These are phyloP conservation scores for Dendronephthya gigantea DNA, from an alignment of 64 coral and sea anemone genomes.

Conservation along the genomic window DNA sequence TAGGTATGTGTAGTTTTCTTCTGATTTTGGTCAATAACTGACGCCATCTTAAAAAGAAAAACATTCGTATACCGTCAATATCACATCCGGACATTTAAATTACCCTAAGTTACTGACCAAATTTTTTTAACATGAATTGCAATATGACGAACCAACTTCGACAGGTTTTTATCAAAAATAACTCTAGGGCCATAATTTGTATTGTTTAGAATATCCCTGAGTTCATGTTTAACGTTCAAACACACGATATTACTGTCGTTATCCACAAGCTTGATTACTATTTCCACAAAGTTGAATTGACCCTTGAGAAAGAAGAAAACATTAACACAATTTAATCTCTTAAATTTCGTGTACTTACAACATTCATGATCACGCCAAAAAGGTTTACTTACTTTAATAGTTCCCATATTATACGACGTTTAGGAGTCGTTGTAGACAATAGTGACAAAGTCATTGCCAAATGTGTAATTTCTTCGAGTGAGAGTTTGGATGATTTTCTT, in stretches of 20 bases:
- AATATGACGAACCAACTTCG: conserved; percentile 63
- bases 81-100: too few relatives aligned
- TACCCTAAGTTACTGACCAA: too few relatives aligned
- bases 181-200: conserved; percentile 50
- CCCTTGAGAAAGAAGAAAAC: conserved; percentile 35
- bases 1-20: conserved; percentile 86
- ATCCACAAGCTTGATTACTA: conserved; percentile 77
- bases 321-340: too few relatives aligned
- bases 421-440: conserved; percentile 93
- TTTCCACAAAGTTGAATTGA: conserved; percentile 95
- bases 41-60: conserved; percentile 75
- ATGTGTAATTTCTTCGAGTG: conserved; percentile 97
- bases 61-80: too few relatives aligned
- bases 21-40: conserved; percentile 76
- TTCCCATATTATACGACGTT: conserved; percentile 63
- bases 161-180: conserved; percentile 63
- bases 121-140: conserved; percentile 67
- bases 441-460: conserved; percentile 96
- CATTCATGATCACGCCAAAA: too few relatives aligned
- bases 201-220: conserved; percentile 58
- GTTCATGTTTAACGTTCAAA: conserved; percentile 68
- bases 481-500: conserved; percentile 75
- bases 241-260: conserved; percentile 71
- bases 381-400: conserved; percentile 68
- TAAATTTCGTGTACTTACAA: too few relatives aligned